Conservation (phyloP, 1,140 invertebrate genomes). For the Bombus confusus region DNA sequence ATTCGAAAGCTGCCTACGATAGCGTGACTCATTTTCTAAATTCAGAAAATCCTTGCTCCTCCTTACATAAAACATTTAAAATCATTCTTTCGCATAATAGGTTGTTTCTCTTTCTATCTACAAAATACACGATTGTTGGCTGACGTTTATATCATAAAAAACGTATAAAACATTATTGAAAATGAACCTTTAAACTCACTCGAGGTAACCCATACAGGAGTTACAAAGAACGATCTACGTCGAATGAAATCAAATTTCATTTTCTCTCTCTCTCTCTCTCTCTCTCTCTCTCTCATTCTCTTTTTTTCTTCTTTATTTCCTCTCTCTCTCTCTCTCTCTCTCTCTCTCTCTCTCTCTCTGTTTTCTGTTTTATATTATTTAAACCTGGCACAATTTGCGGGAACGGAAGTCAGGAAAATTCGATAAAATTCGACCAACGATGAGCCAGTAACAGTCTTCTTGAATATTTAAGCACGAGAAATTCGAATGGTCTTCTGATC, state of each 20-base stretch:
- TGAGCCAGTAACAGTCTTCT: constrained; percentile 40
- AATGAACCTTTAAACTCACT: constrained; percentile 38
- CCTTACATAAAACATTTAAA: constrained; percentile 40
- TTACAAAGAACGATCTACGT: constrained; percentile 17
- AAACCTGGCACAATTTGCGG: constrained; percentile 7
- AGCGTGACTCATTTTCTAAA: neutral
- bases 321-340: neutral
- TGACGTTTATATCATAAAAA: constrained; percentile 34
- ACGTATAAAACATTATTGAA: constrained; percentile 41
- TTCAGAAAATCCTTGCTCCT: constrained; percentile 14
- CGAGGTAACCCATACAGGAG: constrained; percentile 15
- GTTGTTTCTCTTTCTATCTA: constrained; percentile 24
- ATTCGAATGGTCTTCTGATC: constrained; percentile 1
- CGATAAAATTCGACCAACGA: constrained; percentile 19
- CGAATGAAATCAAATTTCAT: constrained; percentile 38
- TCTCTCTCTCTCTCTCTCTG: too few species aligned
- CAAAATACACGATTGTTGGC: constrained; percentile 37
- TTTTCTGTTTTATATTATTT: neutral
- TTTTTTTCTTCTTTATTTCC: neutral
- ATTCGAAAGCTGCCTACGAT: constrained; percentile 18
- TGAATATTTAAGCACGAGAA: constrained; percentile 29
- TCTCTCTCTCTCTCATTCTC: neutral
- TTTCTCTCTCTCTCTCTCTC: neutral
- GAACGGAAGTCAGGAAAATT: constrained; percentile 13
- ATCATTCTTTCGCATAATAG: constrained; percentile 37